Conservation (phyloP, 92 coral and sea anemone genomes). For the Bergia puertoricense region DNA sequence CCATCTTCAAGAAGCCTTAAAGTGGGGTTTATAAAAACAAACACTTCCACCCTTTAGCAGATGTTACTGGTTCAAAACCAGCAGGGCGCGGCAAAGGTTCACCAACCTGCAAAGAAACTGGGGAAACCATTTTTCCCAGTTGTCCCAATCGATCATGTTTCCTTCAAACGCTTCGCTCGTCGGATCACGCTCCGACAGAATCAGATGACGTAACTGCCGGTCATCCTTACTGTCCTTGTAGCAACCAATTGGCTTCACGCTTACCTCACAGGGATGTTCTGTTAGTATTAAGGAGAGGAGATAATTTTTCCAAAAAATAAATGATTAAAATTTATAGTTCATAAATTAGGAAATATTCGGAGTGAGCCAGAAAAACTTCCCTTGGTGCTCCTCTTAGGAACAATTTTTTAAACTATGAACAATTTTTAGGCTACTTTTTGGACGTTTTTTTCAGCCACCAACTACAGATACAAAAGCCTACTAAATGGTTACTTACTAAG, state of each 20-base stretch:
- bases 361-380: no score
- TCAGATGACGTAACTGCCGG: slow-evolving; percentile 26
- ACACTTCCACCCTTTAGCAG: background rate
- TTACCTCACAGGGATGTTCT: slow-evolving; percentile 40
- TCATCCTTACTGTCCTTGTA: slow-evolving; percentile 1
- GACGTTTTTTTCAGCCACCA: no score
- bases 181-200: slow-evolving; percentile 32
- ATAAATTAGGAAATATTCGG: no score
- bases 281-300: background rate
- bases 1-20: no score
- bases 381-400: no score
- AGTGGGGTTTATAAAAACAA: background rate
- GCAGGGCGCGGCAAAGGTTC: background rate
- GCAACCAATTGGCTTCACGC: slow-evolving; percentile 25
- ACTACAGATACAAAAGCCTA: background rate
- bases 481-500: slow-evolving; percentile 31
- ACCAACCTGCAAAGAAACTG: slow-evolving; percentile 31
- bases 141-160: slow-evolving; percentile 36
- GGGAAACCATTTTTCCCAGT: slow-evolving; percentile 40
- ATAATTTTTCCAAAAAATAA: no score
- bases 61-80: background rate
- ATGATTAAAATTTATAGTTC: no score
- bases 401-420: no score
- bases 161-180: slow-evolving; percentile 32
- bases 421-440: no score